phyloP scores from a whole-genome alignment of 2,113 vertebrate genomes.

The Myodes glareolus region DNA sequence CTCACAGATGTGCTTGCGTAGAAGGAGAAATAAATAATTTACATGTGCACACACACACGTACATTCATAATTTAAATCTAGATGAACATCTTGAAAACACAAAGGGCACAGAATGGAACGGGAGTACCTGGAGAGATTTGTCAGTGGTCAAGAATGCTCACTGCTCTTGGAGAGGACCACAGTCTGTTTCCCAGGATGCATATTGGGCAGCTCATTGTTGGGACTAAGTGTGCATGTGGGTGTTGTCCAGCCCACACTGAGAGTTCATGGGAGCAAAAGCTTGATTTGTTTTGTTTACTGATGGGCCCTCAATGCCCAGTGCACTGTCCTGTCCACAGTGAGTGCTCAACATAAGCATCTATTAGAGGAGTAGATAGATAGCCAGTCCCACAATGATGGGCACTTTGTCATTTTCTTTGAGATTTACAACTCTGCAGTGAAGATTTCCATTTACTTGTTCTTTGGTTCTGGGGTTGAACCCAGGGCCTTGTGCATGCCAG shows the following conservation, averaged over 20 bases:
- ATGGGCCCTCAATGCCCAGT: not conserved
- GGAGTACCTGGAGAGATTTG: not conserved
- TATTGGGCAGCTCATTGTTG: not conserved
- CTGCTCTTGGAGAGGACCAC: not conserved
- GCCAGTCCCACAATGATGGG: not conserved
- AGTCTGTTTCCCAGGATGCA: not conserved
- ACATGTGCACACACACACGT: not conserved
- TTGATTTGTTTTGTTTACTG: not conserved
- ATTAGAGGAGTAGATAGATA: not conserved
- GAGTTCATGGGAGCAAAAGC: not conserved
- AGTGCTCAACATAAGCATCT: not conserved
- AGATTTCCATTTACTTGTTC: not conserved
- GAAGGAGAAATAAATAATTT: not conserved
- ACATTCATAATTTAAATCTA: not conserved
- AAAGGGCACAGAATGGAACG: not conserved
- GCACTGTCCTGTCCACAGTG: not conserved
- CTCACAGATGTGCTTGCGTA: not conserved
- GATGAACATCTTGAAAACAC: not conserved
- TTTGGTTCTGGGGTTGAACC: not conserved
- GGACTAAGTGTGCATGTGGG: accelerated
- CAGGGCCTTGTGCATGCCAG: not conserved
- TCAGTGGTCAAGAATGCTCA: not conserved
- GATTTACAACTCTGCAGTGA: not conserved
- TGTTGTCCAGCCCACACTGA: no score
- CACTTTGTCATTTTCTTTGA: not conserved